These are phyloP conservation scores for Callinectes sapidus DNA, from an alignment of 2,888 invertebrate species.

Conservation along the genomic window DNA sequence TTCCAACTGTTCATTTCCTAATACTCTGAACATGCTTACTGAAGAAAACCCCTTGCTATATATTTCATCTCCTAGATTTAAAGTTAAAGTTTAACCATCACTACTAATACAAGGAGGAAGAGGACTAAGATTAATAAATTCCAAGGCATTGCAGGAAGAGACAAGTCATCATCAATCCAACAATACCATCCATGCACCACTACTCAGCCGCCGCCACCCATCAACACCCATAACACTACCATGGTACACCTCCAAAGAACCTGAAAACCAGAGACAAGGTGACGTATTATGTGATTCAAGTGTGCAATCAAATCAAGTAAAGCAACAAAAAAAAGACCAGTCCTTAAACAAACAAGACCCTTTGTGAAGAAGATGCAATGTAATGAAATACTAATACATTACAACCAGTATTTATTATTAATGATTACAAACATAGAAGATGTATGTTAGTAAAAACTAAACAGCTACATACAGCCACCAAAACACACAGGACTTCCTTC, in stretches of 20 bases:
- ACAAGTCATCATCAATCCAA: no score
- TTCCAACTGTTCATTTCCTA: no score
- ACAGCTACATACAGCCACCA: background rate
- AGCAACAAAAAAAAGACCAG: background rate
- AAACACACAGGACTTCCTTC: background rate
- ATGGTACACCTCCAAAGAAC: background rate
- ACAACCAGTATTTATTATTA: conserved; percentile 9
- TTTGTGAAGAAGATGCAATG: background rate
- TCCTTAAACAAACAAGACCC: background rate
- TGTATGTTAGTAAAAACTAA: conserved; percentile 11
- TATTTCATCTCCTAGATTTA: no score
- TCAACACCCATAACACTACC: background rate
- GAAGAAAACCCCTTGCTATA: background rate
- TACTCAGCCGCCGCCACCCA: no score
- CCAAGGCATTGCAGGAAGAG: no score
- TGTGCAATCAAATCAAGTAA: background rate
- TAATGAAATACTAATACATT: background rate
- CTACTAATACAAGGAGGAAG: no score
- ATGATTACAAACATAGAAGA: conserved; percentile 6
- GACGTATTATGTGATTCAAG: background rate
- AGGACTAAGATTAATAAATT: no score
- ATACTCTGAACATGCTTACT: background rate
- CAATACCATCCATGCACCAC: conserved; percentile 1
- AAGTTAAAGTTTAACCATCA: no score
- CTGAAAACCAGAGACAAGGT: background rate